phyloP scores from a whole-genome alignment of 2,888 invertebrate species.

The Nephrotoma flavescens region DNA sequence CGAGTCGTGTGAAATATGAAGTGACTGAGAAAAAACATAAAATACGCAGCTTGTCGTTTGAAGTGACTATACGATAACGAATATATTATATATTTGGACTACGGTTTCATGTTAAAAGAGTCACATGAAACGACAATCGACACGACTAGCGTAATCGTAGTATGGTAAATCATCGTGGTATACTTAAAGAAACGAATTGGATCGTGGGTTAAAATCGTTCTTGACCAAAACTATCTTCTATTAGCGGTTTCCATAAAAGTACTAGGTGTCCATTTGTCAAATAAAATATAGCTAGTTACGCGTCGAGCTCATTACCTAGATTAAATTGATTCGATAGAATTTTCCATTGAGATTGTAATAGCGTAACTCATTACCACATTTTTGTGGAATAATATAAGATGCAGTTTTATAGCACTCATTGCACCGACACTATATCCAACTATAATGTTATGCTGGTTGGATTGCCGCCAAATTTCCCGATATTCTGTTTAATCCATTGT shows the following conservation, averaged over 20 bases:
- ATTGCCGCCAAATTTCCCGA: too few species aligned
- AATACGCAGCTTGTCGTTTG: too few species aligned
- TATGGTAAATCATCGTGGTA: background rate
- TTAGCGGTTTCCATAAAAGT: conserved; percentile 43
- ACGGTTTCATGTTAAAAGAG: too few species aligned
- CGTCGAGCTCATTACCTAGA: background rate
- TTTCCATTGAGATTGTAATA: too few species aligned
- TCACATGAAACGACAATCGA: too few species aligned
- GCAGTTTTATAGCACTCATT: conserved; percentile 33
- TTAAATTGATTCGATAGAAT: too few species aligned
- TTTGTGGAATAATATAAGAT: conserved; percentile 50
- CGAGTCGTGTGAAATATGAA: too few species aligned
- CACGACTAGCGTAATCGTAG: too few species aligned
- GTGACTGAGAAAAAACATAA: too few species aligned
- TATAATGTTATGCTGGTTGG: conserved; percentile 45
- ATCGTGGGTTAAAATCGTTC: conserved; percentile 47
- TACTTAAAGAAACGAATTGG: conserved; percentile 27
- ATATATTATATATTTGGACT: too few species aligned
- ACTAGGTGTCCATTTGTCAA: conserved; percentile 19
- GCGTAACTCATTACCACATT: conserved; percentile 53
- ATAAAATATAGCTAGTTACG: background rate
- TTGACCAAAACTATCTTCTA: conserved; percentile 50
- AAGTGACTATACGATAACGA: too few species aligned
- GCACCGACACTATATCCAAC: conserved; percentile 40
- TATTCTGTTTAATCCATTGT: too few species aligned